Evolutionary conservation across 2,888 invertebrate species (phyloP), one percentile per base, ranked within the genome.

Genomic region (Leptura quadrifasciata): DNA sequence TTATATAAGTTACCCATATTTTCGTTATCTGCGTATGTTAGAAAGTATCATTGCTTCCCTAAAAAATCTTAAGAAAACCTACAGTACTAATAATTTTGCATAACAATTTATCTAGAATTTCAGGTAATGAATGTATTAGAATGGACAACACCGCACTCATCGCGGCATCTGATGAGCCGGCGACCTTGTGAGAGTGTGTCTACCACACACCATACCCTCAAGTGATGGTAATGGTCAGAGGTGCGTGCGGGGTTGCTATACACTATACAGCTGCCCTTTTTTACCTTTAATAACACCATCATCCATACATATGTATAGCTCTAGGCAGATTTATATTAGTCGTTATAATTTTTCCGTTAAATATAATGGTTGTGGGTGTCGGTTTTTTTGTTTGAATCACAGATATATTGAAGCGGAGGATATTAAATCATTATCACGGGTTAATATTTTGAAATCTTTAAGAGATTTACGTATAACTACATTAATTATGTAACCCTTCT

Each of bases 221-320:
- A 72, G 79, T 77, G 78, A 79, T 79, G 77, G 79, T 76, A 79
- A 79, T 79, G 80, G 79, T 79, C 79, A 77, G 80, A 81, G 83
- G 81, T 83, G 83, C 84, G 83, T 82, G 81, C 79, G 76, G 81
- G 81, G 81, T 81, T 80, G 77, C 79, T 74, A 75, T 74, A 78
- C 83, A 84, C 79, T 74, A 75, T 74, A 78, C 83, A 84, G 81
- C 83, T 84, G 83, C 80, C 77, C 77, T 79, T 82, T 84, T 81
- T 80, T 76, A 35, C 72, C 70, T 21, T 35, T 57, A 64, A 72
- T 64, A 69, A 18, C 27, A 58, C 58, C 76, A 70, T 55, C 76
- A 72, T 68, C 47, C 77, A 47, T 64, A 70, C 71, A 67, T 73
- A 67, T 76, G 73, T 69, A 77, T 77, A 72, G 78, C 82, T 75